Conservation (phyloP, 1,140 invertebrate genomes). For the Formica exsecta region DNA sequence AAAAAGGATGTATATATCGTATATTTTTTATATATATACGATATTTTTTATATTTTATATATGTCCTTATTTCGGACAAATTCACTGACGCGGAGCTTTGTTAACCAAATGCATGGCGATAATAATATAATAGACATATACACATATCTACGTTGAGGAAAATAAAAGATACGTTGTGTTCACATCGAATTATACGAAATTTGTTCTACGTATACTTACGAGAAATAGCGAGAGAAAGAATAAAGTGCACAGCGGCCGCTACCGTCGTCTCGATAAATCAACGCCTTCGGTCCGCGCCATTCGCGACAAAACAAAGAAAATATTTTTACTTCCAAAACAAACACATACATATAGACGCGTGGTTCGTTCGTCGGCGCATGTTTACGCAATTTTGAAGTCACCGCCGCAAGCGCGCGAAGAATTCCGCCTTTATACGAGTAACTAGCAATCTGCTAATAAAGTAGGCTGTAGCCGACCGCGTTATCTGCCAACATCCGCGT, state of each 20-base stretch:
- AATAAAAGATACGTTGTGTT: constrained; percentile 32
- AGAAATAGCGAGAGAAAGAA: constrained; percentile 14
- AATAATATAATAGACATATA: constrained; percentile 1
- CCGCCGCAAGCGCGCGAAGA: neutral
- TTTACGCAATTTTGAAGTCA: neutral
- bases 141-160: neutral
- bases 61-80: neutral
- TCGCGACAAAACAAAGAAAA: neutral
- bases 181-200: neutral
- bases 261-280: constrained; percentile 48
- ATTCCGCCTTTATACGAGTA: neutral
- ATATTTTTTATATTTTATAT: neutral
- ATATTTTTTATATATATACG: neutral
- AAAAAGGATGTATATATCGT: neutral
- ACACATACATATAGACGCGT: neutral
- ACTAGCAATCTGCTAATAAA: neutral
- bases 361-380: neutral
- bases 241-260: constrained; percentile 12
- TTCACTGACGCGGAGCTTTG: neutral
- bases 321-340: neutral
- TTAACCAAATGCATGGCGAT: neutral
- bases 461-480: neutral
- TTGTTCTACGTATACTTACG: constrained; percentile 66
- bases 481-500: neutral
- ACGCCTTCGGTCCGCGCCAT: constrained; percentile 5